Evolutionary conservation across 2,888 invertebrate genomes (phyloP).

Genomic region (Eupithecia insigniata): DNA sequence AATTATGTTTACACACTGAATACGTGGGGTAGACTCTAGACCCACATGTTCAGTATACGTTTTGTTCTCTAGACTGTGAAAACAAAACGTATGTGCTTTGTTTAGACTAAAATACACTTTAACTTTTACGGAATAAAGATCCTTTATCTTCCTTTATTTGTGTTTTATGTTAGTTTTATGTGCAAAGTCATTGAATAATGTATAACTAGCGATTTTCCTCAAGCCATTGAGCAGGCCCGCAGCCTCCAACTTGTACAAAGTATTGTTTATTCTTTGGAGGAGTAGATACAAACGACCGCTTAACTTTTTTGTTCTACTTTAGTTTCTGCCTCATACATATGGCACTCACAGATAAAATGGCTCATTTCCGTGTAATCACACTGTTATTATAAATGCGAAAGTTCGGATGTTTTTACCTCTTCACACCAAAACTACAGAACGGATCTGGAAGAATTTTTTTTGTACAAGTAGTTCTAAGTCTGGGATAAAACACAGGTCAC

Average conservation of each 20-base stretch:
- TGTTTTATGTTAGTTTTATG: slow-evolving; percentile 15
- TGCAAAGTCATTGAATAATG: slow-evolving; percentile 13
- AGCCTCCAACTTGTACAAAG: not conserved
- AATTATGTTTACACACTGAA: not conserved
- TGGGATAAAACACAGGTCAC: no score
- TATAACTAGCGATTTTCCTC: slow-evolving; percentile 12
- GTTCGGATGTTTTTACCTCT: no score
- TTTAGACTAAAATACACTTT: not conserved
- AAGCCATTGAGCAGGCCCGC: slow-evolving; percentile 10
- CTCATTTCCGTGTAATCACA: not conserved
- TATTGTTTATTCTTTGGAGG: slow-evolving; percentile 1
- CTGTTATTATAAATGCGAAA: no score
- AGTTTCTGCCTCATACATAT: not conserved
- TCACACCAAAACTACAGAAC: no score
- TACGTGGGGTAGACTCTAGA: not conserved
- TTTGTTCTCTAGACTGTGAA: no score
- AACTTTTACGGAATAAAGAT: not conserved
- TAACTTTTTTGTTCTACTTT: not conserved
- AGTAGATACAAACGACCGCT: slow-evolving; percentile 8
- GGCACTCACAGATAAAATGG: not conserved
- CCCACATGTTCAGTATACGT: no score
- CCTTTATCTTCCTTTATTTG: slow-evolving; percentile 11
- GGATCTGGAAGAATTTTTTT: no score
- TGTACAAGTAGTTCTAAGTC: no score
- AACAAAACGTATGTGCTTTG: not conserved